Base-by-base conservation (phyloP, 2,113 vertebrate genomes). In the Catharus minimus region DNA sequence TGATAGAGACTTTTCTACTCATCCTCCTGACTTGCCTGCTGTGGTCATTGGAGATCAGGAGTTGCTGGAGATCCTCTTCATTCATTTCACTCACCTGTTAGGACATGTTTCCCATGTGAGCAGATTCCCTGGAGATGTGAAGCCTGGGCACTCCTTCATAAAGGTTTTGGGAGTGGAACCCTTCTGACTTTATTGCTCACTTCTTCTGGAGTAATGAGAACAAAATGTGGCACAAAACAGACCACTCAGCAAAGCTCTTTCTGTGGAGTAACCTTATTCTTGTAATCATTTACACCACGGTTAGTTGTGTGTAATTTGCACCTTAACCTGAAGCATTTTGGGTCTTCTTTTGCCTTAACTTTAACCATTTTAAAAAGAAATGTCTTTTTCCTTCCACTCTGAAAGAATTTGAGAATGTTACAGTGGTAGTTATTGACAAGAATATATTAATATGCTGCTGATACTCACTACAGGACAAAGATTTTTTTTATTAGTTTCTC, bases 241-340 rank as follows among this genome's bases (percentile, higher is more conserved):
- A 30, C 27, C 27, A 52, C 38, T 49, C 33, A 68, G 66, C 33
- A 68, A 20, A 50, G 11, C 2, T 47, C 46, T 36, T 49, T 7
- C 44, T 15, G 19, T n/a, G 28, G 4, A 53, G 28, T 36, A 44
- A 89, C 14, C 4, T 71, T 79, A 60, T 49, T 32, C 72, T 52
- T 82, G 75, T 93, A 96, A 97, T 96, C 64, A 97, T 95, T 97
- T 53, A 97, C 93, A 74, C 9, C 0, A 1, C 1, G 14, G 49
- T 55, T 38, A 38, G 26, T 19, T 60, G 36, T 38, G 57, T 4
- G 15, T 38, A 38, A 27, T 38, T 60, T 60, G 57, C 36, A 60
- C 57, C 57, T 60, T 60, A 67, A 67, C 90, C 89, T 66, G 15
- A 66, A 74, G 44, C 15, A 85, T 58, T 79, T 88, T 83, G 52